These are phyloP conservation scores for Natrix natrix DNA, from an alignment of 2,797 vertebrate species.

Conservation along the genomic window DNA sequence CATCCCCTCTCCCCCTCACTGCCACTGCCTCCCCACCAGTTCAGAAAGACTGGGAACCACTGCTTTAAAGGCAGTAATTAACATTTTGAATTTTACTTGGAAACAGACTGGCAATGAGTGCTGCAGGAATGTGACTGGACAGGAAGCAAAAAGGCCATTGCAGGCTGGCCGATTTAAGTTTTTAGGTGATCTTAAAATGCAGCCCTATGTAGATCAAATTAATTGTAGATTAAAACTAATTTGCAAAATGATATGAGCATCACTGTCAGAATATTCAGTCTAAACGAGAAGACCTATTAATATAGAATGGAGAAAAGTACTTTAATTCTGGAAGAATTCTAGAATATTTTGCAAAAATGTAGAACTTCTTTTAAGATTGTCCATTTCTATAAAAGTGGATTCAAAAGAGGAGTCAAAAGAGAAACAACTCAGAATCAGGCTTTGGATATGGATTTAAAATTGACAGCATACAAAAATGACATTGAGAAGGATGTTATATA, in stretches of 20 bases:
- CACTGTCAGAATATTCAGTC: neutral
- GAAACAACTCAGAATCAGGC: neutral
- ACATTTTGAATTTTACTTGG: neutral
- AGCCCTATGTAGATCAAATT: neutral
- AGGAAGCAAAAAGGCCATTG: neutral
- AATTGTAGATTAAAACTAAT: neutral
- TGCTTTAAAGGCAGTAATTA: neutral
- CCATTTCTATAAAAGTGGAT: neutral
- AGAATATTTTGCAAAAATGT: neutral
- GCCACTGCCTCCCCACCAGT: neutral
- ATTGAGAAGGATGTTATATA: neutral
- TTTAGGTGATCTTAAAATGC: neutral
- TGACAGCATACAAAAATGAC: neutral
- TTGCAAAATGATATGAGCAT: neutral
- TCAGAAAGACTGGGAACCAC: neutral
- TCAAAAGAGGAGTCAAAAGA: neutral
- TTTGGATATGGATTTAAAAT: neutral
- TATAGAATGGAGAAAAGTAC: neutral
- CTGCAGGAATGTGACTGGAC: neutral
- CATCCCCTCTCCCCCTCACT: neutral
- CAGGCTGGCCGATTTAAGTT: neutral
- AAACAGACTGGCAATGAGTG: neutral
- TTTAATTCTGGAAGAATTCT: neutral
- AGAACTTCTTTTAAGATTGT: neutral
- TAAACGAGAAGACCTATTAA: neutral